phyloP scores from a whole-genome alignment of 1,140 invertebrate species.

The Lethrus apterus region DNA sequence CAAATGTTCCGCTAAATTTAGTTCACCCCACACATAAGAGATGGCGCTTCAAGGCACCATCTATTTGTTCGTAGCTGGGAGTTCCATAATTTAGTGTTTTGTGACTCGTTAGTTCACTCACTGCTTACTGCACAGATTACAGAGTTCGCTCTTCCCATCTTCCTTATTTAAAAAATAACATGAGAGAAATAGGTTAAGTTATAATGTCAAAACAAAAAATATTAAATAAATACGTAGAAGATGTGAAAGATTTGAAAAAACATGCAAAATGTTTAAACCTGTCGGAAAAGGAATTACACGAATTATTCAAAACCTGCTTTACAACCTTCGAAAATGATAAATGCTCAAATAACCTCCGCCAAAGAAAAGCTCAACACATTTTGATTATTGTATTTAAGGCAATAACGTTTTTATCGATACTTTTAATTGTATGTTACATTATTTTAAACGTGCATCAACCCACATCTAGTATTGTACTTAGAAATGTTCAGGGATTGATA shows the following conservation, averaged over 20 bases:
- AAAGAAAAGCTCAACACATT: constrained; percentile 22
- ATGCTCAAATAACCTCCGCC: constrained; percentile 13
- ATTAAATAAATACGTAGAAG: constrained; percentile 30
- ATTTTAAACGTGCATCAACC: constrained; percentile 40
- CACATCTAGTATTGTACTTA: constrained; percentile 39
- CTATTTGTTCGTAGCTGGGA: too few species aligned
- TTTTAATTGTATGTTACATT: constrained; percentile 32
- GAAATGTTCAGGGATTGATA: constrained; percentile 45
- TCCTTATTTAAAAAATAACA: too few species aligned
- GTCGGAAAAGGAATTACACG: constrained; percentile 28
- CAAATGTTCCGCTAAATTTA: too few species aligned
- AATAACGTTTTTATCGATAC: constrained; percentile 21
- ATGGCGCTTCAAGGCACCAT: too few species aligned
- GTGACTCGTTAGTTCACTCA: too few species aligned
- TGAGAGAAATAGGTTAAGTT: too few species aligned
- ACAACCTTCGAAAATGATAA: constrained; percentile 23
- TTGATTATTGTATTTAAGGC: constrained; percentile 22
- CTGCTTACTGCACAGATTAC: too few species aligned
- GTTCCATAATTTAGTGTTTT: too few species aligned
- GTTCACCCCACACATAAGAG: too few species aligned
- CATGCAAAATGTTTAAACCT: constrained; percentile 31
- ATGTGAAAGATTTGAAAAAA: constrained; percentile 30
- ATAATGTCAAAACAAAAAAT: constrained; percentile 5
- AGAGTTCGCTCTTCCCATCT: too few species aligned
- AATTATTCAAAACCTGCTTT: constrained; percentile 32